These are phyloP conservation scores for Euleptes europaea DNA, from an alignment of 2,113 vertebrate species.

Conservation along the genomic window DNA sequence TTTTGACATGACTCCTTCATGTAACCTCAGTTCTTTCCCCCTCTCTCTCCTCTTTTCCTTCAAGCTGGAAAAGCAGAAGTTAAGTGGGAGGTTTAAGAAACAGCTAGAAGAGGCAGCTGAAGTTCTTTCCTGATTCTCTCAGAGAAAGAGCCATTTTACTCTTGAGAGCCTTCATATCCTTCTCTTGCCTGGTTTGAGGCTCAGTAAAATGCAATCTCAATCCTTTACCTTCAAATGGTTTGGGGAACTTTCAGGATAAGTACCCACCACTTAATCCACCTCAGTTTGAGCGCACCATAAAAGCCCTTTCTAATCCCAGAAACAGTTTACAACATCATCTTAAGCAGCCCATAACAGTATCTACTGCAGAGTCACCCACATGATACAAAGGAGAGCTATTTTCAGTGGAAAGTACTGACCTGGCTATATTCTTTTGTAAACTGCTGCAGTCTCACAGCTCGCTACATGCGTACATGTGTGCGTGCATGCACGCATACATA, in stretches of 20 bases:
- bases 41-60: constrained; percentile 22
- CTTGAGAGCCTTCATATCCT: constrained; percentile 14
- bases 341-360: too few species aligned
- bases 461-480: too few species aligned
- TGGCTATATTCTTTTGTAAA: too few species aligned
- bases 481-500: too few species aligned
- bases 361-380: too few species aligned
- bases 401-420: too few species aligned
- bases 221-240: not conserved
- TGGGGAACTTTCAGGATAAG: not conserved
- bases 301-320: too few species aligned
- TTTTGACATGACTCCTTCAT: fast-evolving
- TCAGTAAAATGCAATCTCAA: not conserved
- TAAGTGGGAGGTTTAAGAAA: constrained; percentile 47
- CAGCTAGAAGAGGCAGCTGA: constrained; percentile 14
- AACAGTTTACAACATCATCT: too few species aligned
- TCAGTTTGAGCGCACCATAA: too few species aligned
- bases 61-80: constrained; percentile 49
- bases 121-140: not conserved
- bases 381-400: too few species aligned
- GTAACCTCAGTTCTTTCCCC: constrained; percentile 15
- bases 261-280: too few species aligned
- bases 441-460: too few species aligned
- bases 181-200: not conserved
- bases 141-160: constrained; percentile 35